Evolutionary conservation across 2,113 vertebrate species (phyloP), one percentile per base, ranked within the genome.

Genomic region (Hiodon tergisus): DNA sequence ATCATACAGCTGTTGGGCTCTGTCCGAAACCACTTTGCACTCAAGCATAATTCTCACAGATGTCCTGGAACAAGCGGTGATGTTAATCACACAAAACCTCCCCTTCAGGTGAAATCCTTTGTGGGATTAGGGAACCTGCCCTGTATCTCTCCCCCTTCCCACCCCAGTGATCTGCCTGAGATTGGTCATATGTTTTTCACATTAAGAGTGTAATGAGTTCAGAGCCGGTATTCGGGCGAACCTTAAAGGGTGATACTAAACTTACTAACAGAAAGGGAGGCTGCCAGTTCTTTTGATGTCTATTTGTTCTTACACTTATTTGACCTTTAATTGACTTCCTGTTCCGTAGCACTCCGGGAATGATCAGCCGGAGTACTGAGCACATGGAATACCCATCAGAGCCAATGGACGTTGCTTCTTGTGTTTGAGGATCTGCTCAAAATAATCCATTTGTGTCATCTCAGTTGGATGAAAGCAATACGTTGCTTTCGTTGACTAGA

Each of bases 71-170:
- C 81, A 80, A 82, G 79, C 82, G 78, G 66, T 73, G 65, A 80
- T 84, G 85, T 88, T 88, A 87, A 89, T 89, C 87, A 88, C 80
- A 82, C 83, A 82, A 70, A 69, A 83, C 61, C 79, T 78, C 73
- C 61, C 1, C 53, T 74, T 72, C 68, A 66, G 70, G 80, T 83
- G 79, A 79, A 77, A 82, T n/a, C 10, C 54, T n/a, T 72, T 31
- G 6, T 16, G 58, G 55, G 14, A 46, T 59, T 72, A 7, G 84
- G 71, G 78, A 80, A 77, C 71, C 80, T 83, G 78, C 78, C 50
- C 63, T 73, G 68, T 85, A 81, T 80, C 51, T 17, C 67, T 76
- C 69, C 72, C 51, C 31, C 46, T 47, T 9, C 63, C 78, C 80
- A 66, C 53, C 50, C 17, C 62, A 76, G 69, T n/a, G 16, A 6